phyloP scores from a whole-genome alignment of 2,888 invertebrate genomes.

The Fragum fragum region DNA sequence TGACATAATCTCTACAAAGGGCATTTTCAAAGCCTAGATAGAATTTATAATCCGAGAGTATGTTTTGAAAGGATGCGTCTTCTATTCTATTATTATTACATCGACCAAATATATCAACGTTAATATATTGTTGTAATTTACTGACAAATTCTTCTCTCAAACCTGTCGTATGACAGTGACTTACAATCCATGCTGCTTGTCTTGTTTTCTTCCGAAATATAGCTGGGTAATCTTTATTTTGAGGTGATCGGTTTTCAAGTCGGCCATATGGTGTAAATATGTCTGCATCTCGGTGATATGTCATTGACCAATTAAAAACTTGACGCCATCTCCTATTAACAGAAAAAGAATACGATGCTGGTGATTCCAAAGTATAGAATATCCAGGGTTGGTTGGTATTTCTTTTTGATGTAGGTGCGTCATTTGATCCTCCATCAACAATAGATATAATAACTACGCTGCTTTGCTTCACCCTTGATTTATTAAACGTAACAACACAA shows the following conservation, averaged over 20 bases:
- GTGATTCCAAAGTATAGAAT: constrained; percentile 48
- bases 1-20: constrained; percentile 73
- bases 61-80: constrained; percentile 22
- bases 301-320: constrained; percentile 44
- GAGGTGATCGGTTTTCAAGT: background rate
- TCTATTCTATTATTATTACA: constrained; percentile 74
- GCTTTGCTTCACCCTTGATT: constrained; percentile 16
- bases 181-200: constrained; percentile 61
- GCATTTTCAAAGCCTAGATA: constrained; percentile 77
- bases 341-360: background rate
- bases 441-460: constrained; percentile 42
- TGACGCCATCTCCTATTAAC: constrained; percentile 35
- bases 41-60: constrained; percentile 50
- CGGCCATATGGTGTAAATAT: constrained; percentile 65
- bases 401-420: background rate
- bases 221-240: constrained; percentile 45
- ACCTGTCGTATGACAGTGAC: constrained; percentile 61
- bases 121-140: constrained; percentile 94
- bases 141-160: constrained; percentile 75
- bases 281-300: constrained; percentile 69
- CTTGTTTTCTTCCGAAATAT: constrained; percentile 52
- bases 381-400: constrained; percentile 50
- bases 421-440: constrained; percentile 13
- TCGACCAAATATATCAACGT: constrained; percentile 86
- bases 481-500: constrained; percentile 36